phyloP scores from a whole-genome alignment of 2,888 invertebrate species.

The Loripinus fragilis region DNA sequence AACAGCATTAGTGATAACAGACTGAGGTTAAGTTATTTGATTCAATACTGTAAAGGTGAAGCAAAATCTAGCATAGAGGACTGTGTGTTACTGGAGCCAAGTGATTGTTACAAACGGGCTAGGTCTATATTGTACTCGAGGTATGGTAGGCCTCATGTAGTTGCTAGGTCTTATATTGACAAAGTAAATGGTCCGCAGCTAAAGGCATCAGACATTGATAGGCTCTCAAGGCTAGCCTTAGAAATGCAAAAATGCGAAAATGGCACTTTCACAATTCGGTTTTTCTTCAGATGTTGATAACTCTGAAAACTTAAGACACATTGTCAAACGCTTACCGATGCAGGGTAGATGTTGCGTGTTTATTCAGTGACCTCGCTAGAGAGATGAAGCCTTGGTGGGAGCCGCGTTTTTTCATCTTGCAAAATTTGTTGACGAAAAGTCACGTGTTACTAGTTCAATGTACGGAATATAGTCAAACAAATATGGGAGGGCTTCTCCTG shows the following conservation, averaged over 20 bases:
- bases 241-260: constrained; percentile 41
- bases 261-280: constrained; percentile 32
- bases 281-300: constrained; percentile 38
- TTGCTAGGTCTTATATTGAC: constrained; percentile 32
- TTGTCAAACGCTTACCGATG: constrained; percentile 33
- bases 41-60: no score
- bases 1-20: no score
- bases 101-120: constrained; percentile 27
- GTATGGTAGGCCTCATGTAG: no score
- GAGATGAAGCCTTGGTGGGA: constrained; percentile 33
- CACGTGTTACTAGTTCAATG: no score
- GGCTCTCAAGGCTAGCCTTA: constrained; percentile 22
- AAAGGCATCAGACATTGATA: constrained; percentile 5
- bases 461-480: constrained; percentile 10
- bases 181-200: constrained; percentile 21
- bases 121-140: constrained; percentile 30
- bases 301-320: constrained; percentile 30
- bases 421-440: no score
- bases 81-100: no score
- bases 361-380: constrained; percentile 22
- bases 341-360: constrained; percentile 37
- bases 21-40: no score
- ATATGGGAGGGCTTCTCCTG: background rate
- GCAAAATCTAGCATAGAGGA: no score
- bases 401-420: constrained; percentile 30